Evolutionary conservation across 2,888 invertebrate genomes (phyloP).

Genomic region (Parnassius orleans): DNA sequence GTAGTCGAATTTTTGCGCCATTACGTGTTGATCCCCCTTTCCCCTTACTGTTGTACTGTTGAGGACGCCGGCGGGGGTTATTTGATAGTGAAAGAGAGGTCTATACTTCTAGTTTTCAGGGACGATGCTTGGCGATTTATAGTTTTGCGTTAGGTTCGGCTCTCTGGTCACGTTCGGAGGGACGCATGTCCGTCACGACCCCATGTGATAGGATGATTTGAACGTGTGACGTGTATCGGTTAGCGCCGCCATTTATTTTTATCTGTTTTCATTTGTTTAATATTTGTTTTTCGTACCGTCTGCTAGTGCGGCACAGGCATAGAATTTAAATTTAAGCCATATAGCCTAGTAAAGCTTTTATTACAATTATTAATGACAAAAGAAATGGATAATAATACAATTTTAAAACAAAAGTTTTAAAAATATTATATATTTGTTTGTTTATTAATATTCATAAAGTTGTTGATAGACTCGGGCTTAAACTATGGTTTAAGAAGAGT

Average conservation of each 20-base stretch:
- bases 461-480: too few relatives aligned
- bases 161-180: constrained; percentile 66
- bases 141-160: constrained; percentile 57
- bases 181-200: constrained; percentile 67
- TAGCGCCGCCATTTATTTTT: constrained; percentile 32
- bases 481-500: too few relatives aligned
- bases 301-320: constrained; percentile 6
- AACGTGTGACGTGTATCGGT: constrained; percentile 58
- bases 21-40: constrained; percentile 27
- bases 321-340: constrained; percentile 14
- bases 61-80: background rate
- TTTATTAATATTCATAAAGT: too few relatives aligned
- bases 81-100: constrained; percentile 30
- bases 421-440: too few relatives aligned
- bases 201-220: constrained; percentile 69
- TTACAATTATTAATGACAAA: too few relatives aligned
- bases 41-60: constrained; percentile 1
- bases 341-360: background rate
- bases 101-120: constrained; percentile 42
- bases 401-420: too few relatives aligned
- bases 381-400: too few relatives aligned
- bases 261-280: constrained; percentile 30
- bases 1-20: constrained; percentile 52
- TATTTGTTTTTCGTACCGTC: constrained; percentile 21
- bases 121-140: constrained; percentile 61